Percentiles rank a stretch among this genome's conserved stretches.
Conservation (phyloP, 2,113 vertebrate species). For the Haplotaxodon microlepis region DNA sequence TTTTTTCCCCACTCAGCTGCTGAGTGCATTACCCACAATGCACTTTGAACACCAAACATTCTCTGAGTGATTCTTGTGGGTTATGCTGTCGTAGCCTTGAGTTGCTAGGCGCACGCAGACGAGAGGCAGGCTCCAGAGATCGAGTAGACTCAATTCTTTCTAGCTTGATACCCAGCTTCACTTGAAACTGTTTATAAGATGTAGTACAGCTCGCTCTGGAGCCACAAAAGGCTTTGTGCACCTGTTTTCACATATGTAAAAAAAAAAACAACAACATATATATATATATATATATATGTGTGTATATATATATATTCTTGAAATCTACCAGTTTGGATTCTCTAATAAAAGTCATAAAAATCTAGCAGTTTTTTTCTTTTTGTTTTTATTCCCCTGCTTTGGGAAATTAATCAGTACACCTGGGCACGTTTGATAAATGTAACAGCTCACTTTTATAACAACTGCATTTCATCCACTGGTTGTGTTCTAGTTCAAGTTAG, state of each 20-base stretch:
- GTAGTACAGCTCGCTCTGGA: background rate
- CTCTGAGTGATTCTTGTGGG: background rate
- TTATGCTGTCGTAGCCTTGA: background rate
- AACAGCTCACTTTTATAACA: background rate
- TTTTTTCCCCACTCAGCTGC: background rate
- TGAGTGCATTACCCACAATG: background rate
- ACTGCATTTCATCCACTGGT: background rate
- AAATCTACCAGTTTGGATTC: background rate
- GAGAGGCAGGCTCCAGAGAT: background rate
- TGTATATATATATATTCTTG: background rate
- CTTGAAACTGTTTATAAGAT: background rate
- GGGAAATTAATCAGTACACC: background rate
- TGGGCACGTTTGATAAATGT: background rate
- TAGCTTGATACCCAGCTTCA: background rate
- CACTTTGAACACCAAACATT: background rate
- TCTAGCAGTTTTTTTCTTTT: background rate
- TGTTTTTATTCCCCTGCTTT: background rate
- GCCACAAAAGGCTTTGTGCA: background rate
- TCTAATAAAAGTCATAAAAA: background rate
- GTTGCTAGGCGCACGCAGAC: background rate
- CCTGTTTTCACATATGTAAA: background rate
- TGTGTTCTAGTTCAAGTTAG: background rate
- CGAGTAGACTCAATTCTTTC: background rate
- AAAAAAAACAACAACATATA: too few relatives aligned
- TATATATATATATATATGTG: fast-evolving